Evolutionary conservation across 2,113 vertebrate species (phyloP).

Genomic region (Callipepla californica): DNA sequence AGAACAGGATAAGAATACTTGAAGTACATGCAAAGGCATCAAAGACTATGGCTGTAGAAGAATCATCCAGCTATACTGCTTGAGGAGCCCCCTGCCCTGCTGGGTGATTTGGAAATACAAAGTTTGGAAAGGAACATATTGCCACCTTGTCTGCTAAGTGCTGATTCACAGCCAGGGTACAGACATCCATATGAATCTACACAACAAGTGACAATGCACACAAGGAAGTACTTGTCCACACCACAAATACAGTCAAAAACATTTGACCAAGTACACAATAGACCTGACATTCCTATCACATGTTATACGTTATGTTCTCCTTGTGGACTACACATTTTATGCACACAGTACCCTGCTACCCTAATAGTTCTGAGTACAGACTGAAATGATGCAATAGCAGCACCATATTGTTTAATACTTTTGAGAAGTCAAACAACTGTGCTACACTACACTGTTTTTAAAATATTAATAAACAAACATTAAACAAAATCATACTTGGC

Average conservation of each 20-base stretch:
- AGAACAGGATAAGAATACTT: neutral
- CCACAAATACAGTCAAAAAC: neutral
- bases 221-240: neutral
- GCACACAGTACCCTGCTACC: neutral
- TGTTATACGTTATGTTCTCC: fast-evolving
- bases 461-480: slow-evolving; percentile 65
- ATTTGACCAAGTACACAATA: neutral
- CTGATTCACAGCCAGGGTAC: neutral
- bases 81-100: neutral
- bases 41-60: neutral
- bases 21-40: neutral
- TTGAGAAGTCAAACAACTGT: neutral
- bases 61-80: neutral
- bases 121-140: neutral
- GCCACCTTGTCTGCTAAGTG: neutral
- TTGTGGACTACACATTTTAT: neutral
- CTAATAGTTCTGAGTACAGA: neutral
- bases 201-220: neutral
- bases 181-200: neutral
- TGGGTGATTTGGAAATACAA: neutral
- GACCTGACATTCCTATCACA: neutral
- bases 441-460: neutral
- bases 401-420: neutral
- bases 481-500: slow-evolving; percentile 40
- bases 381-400: neutral